Conservation (phyloP, 1,140 invertebrate species). For the Drosophila nasuta region DNA sequence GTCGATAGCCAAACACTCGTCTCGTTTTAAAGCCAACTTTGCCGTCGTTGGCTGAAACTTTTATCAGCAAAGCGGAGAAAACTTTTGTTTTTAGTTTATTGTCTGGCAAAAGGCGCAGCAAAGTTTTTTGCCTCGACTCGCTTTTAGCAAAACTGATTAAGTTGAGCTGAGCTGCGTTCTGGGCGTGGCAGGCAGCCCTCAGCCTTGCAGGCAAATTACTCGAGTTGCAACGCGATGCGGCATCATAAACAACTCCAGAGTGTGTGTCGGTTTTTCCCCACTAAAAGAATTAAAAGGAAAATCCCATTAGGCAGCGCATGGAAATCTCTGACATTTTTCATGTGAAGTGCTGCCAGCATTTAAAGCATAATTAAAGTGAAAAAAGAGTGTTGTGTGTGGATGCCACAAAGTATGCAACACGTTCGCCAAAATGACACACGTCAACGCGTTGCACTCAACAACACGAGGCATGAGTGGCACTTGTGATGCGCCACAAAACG, state of each 20-base stretch:
- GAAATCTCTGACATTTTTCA: neutral
- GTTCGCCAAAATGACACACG: slow-evolving; percentile 41
- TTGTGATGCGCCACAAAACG: slow-evolving; percentile 43
- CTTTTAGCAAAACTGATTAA: slow-evolving; percentile 65
- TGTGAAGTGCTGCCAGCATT: neutral
- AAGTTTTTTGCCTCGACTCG: slow-evolving; percentile 41
- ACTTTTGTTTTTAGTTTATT: slow-evolving; percentile 81
- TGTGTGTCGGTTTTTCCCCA: slow-evolving; percentile 9
- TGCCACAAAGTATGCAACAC: slow-evolving; percentile 49
- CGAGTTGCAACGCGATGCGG: slow-evolving; percentile 7
- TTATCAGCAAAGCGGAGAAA: slow-evolving; percentile 56
- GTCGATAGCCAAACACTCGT: slow-evolving; percentile 13
- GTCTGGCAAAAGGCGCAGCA: slow-evolving; percentile 60
- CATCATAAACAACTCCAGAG: slow-evolving; percentile 44
- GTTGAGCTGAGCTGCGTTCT: slow-evolving; percentile 40
- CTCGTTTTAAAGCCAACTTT: slow-evolving; percentile 33
- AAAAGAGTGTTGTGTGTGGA: neutral
- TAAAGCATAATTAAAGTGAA: slow-evolving; percentile 24
- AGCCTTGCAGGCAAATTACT: slow-evolving; percentile 48
- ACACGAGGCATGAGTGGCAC: slow-evolving; percentile 38
- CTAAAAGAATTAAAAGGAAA: slow-evolving; percentile 10
- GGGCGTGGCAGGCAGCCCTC: slow-evolving; percentile 16
- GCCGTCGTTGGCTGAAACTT: slow-evolving; percentile 38
- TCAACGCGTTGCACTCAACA: slow-evolving; percentile 16
- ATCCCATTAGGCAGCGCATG: neutral